These are phyloP conservation scores for Galago senegalensis DNA, from an alignment of 2,797 vertebrate species.

Conservation along the genomic window DNA sequence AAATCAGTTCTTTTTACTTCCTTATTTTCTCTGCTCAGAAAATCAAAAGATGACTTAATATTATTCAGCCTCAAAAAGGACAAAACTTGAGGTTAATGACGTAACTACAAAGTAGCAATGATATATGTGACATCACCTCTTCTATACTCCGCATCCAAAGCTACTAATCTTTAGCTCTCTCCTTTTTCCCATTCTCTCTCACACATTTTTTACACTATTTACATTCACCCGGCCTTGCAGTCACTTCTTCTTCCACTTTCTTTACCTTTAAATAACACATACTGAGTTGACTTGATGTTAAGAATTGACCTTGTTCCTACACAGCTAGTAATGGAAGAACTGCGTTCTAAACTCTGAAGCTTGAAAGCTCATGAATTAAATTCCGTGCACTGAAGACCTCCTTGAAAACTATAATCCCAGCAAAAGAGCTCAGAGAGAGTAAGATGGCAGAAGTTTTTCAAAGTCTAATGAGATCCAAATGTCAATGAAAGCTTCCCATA, in stretches of 20 bases:
- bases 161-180: neutral
- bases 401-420: slow-evolving; percentile 34
- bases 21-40: neutral
- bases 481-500: slow-evolving; percentile 65
- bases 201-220: neutral
- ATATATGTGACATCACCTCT: neutral
- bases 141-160: neutral
- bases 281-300: neutral
- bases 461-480: slow-evolving; percentile 76
- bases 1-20: neutral
- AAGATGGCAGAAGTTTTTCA: slow-evolving; percentile 69
- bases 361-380: neutral
- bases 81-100: neutral
- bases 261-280: slow-evolving; percentile 25
- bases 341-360: neutral
- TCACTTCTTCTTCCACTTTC: slow-evolving; percentile 11
- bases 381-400: neutral
- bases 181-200: neutral
- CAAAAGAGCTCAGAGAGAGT: slow-evolving; percentile 28
- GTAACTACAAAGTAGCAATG: neutral
- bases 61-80: neutral
- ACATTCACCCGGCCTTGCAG: neutral
- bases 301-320: neutral
- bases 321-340: neutral
- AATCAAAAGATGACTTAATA: slow-evolving; percentile 41